Evolutionary conservation across 1,140 invertebrate species (phyloP), one percentile per base, ranked within the genome.

Genomic region (Triops longicaudatus): DNA sequence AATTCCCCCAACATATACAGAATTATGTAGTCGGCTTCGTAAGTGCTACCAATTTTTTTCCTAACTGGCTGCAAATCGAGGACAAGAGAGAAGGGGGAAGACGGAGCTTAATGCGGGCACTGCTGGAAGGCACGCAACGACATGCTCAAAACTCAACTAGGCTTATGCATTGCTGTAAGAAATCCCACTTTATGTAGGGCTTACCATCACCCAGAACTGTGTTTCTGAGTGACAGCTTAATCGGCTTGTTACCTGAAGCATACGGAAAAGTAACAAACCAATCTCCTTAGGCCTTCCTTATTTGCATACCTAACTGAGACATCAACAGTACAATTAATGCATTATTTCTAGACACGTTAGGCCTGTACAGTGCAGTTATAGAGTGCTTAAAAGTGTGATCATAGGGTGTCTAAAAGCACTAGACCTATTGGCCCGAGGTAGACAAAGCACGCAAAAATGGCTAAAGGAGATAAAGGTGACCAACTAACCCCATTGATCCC

Each of bases 401-500:
- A 63, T 63, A 17, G 22, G 50, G 5, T n/a, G 50, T 63, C 14
- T 63, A 63, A 63, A 63, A 63, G 14, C 22, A n/a, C 50, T 63
- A 5, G 31, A 22, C 17, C 50, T 14, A 10, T n/a, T 22, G 22
- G 22, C 50, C 22, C 50, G 14, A 6, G 50, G 50, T 14, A 10
- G 17, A 14, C 14, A n/a, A 63, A 63, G 17, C 50, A 63, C 14
- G 14, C 22, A 63, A n/a, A 63, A 22, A n/a, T 63, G 50, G 50
- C 50, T 63, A 5, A 14, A 63, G 50, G 50, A 14, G 50, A 7
- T n/a, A 63, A 63, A 63, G 50, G 7, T 63, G 50, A 22, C 50
- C 50, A 63, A 63, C 50, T 63, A 63, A 63, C 50, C 50, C 50
- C 50, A 63, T 63, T 63, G 50, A 63, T 63, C 50, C 22, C 22